Base-by-base conservation (phyloP, 2,113 vertebrate genomes). In the Oplegnathus fasciatus region DNA sequence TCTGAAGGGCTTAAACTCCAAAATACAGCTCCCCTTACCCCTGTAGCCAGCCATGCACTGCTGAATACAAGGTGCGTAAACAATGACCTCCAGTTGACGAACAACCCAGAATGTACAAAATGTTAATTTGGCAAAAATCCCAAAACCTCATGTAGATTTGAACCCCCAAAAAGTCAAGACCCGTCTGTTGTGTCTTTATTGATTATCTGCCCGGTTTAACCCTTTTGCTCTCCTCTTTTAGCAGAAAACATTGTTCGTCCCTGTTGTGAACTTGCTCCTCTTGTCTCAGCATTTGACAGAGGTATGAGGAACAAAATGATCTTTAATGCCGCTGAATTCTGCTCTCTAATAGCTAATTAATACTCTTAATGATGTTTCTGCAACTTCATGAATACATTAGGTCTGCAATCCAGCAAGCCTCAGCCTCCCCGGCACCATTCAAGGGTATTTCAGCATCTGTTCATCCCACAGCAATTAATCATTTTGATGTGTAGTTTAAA, bases 401-500 rank as follows among this genome's bases (percentile, higher is more conserved):
- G 92, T 88, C 89, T 91, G 90, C 94, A 94, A 94, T 95, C 95
- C 95, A 94, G 95, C 91, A 52, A 91, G 94, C 93, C 84, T 94
- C 95, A 94, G 96, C 94, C 95, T 96, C 83, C 79, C 80, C 86
- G 91, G 89, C 94, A 88, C 93, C 94, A 96, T 97, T 96, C 96
- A 96, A 97, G 96, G 97, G 96, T 97, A 96, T 96, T 97, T 96
- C 96, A 96, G 97, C 97, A 97, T 98, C 97, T 99, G 97, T 97
- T 98, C 96, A 95, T 96, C 97, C 97, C 96, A 95, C 92, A 88
- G 97, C 97, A 98, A 98, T 99, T 99, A 98, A 99, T 99, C 98
- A 99, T 98, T 97, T 97, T 98, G 97, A 99, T 98, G 97, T 97
- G 97, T 97, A 96, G 96, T 97, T 97, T 96, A 97, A 96, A 97